These are phyloP conservation scores for Drosophila ambigua DNA, from an alignment of 1,140 invertebrate genomes.

Conservation along the genomic window DNA sequence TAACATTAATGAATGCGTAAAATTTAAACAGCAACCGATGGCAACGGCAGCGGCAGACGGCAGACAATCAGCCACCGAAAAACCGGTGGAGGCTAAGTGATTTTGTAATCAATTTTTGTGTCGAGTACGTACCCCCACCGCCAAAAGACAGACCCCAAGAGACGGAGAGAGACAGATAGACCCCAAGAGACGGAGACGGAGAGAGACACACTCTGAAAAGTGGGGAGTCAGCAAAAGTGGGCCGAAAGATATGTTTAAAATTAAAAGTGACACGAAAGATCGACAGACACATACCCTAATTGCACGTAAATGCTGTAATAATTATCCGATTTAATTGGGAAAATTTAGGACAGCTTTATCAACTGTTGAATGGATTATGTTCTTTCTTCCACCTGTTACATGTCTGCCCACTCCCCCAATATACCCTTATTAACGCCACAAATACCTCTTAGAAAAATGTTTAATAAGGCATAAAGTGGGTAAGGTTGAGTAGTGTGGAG, in stretches of 20 bases:
- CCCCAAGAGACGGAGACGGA: neutral
- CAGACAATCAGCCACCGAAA: constrained; percentile 4
- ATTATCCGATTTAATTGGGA: too few species aligned
- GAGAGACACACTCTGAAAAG: constrained; percentile 12
- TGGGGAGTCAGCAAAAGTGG: constrained; percentile 33
- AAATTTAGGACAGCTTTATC: too few species aligned
- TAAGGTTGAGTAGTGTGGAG: constrained; percentile 7
- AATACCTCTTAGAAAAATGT: constrained; percentile 15
- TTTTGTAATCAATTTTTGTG: constrained; percentile 68
- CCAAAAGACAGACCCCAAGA: neutral
- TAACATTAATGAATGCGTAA: constrained; percentile 80
- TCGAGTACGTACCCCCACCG: constrained; percentile 9
- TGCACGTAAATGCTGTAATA: too few species aligned
- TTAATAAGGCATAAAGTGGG: constrained; percentile 64
- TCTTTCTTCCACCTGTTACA: too few species aligned
- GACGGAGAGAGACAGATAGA: neutral
- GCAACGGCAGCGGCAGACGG: neutral
- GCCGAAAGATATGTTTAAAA: too few species aligned
- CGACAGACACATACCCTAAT: too few species aligned
- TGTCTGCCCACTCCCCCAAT: too few species aligned
- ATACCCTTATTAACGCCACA: too few species aligned
- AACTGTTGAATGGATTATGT: too few species aligned
- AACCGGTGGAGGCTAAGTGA: constrained; percentile 59
- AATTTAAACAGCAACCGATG: constrained; percentile 67
- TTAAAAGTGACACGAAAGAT: constrained; percentile 2